Evolutionary conservation across 2,797 vertebrate genomes (phyloP).

Genomic region (Clarias platycephalus): DNA sequence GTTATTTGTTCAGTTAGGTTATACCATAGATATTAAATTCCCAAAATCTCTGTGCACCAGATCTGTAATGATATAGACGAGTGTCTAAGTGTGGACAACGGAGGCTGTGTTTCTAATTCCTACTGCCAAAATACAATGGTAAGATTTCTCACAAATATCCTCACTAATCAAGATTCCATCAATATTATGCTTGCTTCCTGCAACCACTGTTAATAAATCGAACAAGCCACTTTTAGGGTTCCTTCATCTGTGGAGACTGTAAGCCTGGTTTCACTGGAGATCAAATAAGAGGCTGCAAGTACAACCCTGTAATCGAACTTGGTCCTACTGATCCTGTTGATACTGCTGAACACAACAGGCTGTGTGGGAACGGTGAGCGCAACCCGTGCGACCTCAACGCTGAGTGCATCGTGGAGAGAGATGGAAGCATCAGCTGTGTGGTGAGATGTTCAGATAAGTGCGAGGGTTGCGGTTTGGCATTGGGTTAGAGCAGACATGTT

Average conservation of each 20-base stretch:
- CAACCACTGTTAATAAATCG: background rate
- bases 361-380: constrained; percentile 80
- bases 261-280: constrained; percentile 85
- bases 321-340: background rate
- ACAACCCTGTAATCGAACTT: background rate
- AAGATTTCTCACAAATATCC: constrained; percentile 59
- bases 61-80: constrained; percentile 87
- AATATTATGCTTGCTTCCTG: background rate
- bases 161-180: background rate
- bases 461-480: background rate
- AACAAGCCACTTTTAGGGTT: constrained; percentile 77
- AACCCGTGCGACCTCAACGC: constrained; percentile 87
- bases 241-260: constrained; percentile 89
- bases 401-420: constrained; percentile 83
- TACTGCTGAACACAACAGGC: constrained; percentile 53
- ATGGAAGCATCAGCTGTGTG: constrained; percentile 83
- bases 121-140: constrained; percentile 90
- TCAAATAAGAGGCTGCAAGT: constrained; percentile 82
- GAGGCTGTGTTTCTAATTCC: constrained; percentile 87
- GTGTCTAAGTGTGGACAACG: constrained; percentile 80
- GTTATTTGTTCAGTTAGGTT: background rate
- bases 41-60: constrained; percentile 52
- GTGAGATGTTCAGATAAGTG: constrained; percentile 69
- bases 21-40: background rate
- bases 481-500: background rate